These are phyloP conservation scores for Charina bottae DNA, from an alignment of 2,113 vertebrate species.

Conservation along the genomic window DNA sequence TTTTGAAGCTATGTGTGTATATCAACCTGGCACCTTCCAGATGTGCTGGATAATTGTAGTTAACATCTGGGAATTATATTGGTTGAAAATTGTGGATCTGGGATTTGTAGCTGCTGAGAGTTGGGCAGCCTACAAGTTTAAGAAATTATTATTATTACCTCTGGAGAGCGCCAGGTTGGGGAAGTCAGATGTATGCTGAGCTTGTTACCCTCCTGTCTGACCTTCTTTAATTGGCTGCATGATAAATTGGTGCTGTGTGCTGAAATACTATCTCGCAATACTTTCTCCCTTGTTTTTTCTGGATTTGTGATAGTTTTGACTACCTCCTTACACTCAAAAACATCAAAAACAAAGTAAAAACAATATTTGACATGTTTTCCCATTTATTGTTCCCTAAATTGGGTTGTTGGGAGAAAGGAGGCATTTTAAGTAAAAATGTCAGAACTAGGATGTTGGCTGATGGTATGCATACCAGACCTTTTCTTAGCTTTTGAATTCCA, in stretches of 20 bases:
- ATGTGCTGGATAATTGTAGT: neutral
- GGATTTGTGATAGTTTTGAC: neutral
- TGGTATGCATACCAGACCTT: neutral
- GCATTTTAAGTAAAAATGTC: neutral
- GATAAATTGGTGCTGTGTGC: constrained; percentile 28
- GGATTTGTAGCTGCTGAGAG: neutral
- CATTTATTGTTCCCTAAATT: neutral
- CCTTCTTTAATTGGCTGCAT: constrained; percentile 33
- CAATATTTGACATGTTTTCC: neutral
- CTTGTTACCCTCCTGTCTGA: neutral
- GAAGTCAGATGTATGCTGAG: neutral
- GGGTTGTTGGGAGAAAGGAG: neutral
- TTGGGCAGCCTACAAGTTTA: neutral
- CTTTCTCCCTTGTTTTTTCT: neutral
- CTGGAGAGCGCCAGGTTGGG: neutral
- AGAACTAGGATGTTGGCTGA: neutral
- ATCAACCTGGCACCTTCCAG: constrained; percentile 3
- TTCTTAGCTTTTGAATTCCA: neutral
- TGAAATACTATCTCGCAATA: constrained; percentile 34
- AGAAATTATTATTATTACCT: neutral
- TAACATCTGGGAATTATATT: neutral
- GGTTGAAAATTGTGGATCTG: neutral
- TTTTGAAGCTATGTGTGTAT: constrained; percentile 31
- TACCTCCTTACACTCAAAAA: neutral
- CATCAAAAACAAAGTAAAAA: neutral